Base-by-base conservation (phyloP, 2,113 vertebrate species). In the Alligator mississippiensis region DNA sequence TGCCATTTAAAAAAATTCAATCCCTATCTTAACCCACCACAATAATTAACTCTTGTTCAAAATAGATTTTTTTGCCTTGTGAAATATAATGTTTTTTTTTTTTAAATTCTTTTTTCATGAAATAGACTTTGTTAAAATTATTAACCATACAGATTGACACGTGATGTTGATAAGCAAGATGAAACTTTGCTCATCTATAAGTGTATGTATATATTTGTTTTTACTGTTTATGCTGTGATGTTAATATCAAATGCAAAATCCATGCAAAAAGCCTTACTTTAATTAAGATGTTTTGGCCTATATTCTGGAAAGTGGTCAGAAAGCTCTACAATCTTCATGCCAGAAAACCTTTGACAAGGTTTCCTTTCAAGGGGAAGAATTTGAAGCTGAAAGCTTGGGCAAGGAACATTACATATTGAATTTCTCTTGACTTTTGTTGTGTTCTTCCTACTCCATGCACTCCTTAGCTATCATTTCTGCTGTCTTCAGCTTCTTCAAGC, bases 1-100 rank as follows among this genome's bases (percentile, higher is more conserved):
- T 85, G 58, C 28, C 89, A 84, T 94, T 94, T 95, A 60, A 94
- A 74, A 84, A 94, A 89, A 47, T 47, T 77, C 47, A 94, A 91
- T 86, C 6, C 38, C 62, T 89, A 24, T 66, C 66, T 74, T 77
- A 89, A 57, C 38, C 91, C 57, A 34, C 94, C 94, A 91, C 95
- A 83, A 92, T 87, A 95, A 95, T 94, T 91, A 89, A 82, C 34
- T 89, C 85, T 22, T 72, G 88, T 84, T 30, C 2, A 92, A 94
- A 95, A 90, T 77, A 80, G 57, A 7, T 27, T 1, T 47, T 47
- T 14, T 83, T 28, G 11, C 28, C 84, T 93, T 91, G 61, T 81
- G 66, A 64, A 74, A 14, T 24, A 15, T 14, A 63, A 59, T 34
- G 34, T 34, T 34, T 4, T 22, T 74, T 72, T 47, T 47, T 47